These are phyloP conservation scores for Gallirallus australis DNA, from an alignment of 2,797 vertebrate species.

Conservation along the genomic window DNA sequence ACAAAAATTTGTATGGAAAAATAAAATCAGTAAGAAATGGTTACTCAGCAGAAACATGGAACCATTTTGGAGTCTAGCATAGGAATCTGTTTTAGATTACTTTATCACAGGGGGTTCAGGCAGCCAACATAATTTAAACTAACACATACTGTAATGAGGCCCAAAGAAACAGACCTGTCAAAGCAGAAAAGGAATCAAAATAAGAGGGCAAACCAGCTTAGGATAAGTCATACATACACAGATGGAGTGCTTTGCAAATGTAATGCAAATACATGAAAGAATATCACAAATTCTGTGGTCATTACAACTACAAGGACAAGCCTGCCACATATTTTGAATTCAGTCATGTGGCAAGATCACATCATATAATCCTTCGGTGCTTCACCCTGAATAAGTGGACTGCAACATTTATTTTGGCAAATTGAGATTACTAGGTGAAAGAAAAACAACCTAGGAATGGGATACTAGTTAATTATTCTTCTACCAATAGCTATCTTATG, in stretches of 20 bases:
- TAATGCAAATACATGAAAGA: neutral
- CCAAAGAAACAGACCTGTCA: constrained; percentile 14
- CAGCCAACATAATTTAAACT: neutral
- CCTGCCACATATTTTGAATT: neutral
- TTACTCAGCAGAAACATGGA: neutral
- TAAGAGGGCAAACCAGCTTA: neutral
- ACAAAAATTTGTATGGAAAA: neutral
- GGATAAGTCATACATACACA: neutral
- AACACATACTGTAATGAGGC: neutral
- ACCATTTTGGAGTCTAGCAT: neutral
- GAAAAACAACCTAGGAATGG: neutral
- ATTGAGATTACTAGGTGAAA: neutral
- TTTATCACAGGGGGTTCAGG: neutral
- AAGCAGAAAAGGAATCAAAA: neutral
- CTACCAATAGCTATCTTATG: neutral
- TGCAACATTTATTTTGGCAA: neutral
- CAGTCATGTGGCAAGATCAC: neutral
- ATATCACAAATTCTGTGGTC: neutral
- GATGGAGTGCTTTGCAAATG: neutral
- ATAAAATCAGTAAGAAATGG: neutral
- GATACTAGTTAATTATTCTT: neutral
- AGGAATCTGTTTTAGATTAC: neutral
- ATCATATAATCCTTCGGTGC: neutral
- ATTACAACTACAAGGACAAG: neutral
- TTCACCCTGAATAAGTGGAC: neutral